Conservation (phyloP, 2,797 vertebrate genomes). For the Xenentodon cancila region DNA sequence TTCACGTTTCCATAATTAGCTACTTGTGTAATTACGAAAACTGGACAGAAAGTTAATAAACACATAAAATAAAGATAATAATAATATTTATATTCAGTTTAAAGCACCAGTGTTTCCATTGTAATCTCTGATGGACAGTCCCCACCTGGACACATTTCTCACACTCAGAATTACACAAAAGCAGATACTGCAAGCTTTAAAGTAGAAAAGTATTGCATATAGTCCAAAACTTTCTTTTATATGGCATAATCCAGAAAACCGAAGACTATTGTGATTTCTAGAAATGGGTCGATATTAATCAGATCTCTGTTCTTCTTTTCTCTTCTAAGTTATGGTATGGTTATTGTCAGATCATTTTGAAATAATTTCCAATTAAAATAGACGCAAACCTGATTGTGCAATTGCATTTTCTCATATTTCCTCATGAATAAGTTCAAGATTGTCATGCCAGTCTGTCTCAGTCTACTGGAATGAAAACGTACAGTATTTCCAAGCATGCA, state of each 20-base stretch:
- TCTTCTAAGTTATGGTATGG: conserved; percentile 20
- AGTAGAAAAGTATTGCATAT: conserved; percentile 52
- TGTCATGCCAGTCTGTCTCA: conserved; percentile 11
- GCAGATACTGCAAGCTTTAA: conserved; percentile 45
- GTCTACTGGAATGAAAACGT: conserved; percentile 14
- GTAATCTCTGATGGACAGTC: conserved; percentile 47
- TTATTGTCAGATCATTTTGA: conserved; percentile 23
- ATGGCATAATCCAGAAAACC: conserved; percentile 30
- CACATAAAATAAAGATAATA: no score
- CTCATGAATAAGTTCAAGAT: not conserved
- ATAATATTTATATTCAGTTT: no score
- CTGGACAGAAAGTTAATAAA: no score
- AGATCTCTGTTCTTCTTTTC: conserved; percentile 43
- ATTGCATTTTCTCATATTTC: not conserved
- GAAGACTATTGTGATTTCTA: conserved; percentile 22
- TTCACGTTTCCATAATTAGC: not conserved
- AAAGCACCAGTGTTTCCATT: conserved; percentile 14
- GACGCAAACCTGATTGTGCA: not conserved
- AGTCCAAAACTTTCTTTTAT: conserved; percentile 62
- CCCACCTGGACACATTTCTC: no score
- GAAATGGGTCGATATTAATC: no score
- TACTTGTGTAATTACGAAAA: not conserved
- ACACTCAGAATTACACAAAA: no score
- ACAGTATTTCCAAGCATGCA: not conserved
- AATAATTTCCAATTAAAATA: conserved; percentile 24